Conservation (phyloP, 2,797 vertebrate genomes). For the Fratercula arctica region DNA sequence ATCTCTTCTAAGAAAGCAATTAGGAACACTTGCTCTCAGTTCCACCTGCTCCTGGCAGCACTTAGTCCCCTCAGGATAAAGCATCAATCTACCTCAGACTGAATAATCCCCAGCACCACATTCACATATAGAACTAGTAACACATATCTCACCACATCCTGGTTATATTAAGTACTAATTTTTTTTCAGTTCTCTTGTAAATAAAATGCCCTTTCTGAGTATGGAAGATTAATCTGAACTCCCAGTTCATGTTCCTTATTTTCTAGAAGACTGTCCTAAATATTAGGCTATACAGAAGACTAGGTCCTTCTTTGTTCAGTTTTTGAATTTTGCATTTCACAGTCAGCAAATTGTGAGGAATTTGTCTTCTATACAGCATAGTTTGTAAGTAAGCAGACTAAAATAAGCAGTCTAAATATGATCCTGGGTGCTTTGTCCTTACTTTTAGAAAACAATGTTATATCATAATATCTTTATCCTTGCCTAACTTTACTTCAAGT, state of each 20-base stretch:
- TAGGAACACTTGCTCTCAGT: neutral
- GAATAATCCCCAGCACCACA: neutral
- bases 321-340: neutral
- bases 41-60: neutral
- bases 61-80: neutral
- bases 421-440: neutral
- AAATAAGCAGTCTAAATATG: neutral
- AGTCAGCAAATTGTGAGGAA: neutral
- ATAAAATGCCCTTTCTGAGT: neutral
- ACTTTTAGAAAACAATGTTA: neutral
- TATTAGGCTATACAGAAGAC: neutral
- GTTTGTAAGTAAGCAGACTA: neutral
- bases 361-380: neutral
- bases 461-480: neutral
- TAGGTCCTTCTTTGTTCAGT: neutral
- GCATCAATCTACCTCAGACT: neutral
- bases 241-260: neutral
- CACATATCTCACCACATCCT: neutral
- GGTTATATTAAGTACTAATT: no score
- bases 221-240: neutral
- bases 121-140: neutral
- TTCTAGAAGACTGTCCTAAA: neutral
- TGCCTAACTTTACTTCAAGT: neutral
- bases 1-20: neutral
- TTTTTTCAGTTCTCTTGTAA: neutral